These are phyloP conservation scores for Halcyon leucocephala DNA, from an alignment of 2,797 vertebrate genomes.

Conservation along the genomic window DNA sequence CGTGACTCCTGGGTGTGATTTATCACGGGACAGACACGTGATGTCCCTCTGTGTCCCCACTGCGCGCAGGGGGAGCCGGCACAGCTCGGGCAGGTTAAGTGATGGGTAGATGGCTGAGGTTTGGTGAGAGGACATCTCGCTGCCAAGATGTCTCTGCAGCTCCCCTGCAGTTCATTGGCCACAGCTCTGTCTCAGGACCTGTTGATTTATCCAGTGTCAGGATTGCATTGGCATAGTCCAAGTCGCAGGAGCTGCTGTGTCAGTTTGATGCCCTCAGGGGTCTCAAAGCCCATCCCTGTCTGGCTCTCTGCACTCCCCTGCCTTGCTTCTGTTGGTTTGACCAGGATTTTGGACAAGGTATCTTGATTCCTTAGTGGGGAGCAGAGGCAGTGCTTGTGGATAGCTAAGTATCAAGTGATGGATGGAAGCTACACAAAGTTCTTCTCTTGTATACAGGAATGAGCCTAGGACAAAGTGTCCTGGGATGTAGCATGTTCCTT, in stretches of 20 bases:
- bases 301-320: background rate
- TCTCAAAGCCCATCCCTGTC: background rate
- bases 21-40: accelerated
- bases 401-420: background rate
- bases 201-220: background rate
- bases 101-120: background rate
- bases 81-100: accelerated
- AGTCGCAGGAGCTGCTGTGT: background rate
- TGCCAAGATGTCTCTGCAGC: background rate
- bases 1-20: background rate
- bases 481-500: background rate
- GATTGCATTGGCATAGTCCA: accelerated
- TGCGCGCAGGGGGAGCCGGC: accelerated
- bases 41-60: background rate
- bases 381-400: background rate
- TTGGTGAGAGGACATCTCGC: background rate
- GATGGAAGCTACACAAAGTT: background rate
- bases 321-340: background rate
- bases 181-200: background rate
- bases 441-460: background rate
- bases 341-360: background rate
- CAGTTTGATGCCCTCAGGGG: accelerated
- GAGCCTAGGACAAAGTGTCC: background rate
- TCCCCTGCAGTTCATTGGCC: background rate
- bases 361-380: background rate